Evolutionary conservation across 2,797 vertebrate genomes (phyloP).

Genomic region (Kryptopterus vitreolus): DNA sequence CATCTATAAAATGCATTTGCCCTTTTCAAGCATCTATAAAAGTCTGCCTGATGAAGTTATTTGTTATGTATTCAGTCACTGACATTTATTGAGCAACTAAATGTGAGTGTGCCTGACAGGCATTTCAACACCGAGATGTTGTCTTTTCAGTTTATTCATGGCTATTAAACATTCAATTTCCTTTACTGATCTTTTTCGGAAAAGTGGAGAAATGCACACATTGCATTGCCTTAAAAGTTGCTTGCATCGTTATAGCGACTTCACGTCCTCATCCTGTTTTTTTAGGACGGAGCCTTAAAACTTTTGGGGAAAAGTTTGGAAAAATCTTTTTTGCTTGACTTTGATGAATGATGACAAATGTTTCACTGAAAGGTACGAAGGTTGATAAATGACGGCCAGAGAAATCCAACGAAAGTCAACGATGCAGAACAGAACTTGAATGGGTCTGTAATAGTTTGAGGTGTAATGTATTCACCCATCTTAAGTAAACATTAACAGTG

Average conservation of each 20-base stretch:
- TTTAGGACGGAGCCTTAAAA: conserved; percentile 47
- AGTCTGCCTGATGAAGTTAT: neutral
- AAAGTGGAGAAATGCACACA: neutral
- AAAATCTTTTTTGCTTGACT: conserved; percentile 63
- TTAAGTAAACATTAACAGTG: conserved; percentile 64
- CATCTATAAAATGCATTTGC: neutral
- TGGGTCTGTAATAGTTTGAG: conserved; percentile 51
- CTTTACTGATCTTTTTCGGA: conserved; percentile 14
- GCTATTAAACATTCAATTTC: neutral
- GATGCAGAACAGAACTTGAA: conserved; percentile 62
- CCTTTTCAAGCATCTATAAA: neutral
- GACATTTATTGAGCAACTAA: neutral
- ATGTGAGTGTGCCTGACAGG: neutral
- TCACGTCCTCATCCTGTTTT: conserved; percentile 49
- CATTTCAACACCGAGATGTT: neutral
- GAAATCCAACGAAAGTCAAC: conserved; percentile 57
- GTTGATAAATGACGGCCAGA: conserved; percentile 67
- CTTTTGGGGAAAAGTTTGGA: conserved; percentile 60
- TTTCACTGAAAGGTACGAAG: conserved; percentile 70
- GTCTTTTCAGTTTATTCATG: neutral
- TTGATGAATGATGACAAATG: conserved; percentile 73
- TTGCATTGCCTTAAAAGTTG: conserved; percentile 23
- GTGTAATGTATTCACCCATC: conserved; percentile 57
- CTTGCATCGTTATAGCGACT: conserved; percentile 45
- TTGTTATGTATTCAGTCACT: neutral